These are phyloP conservation scores for Myrmecobius fasciatus DNA, from an alignment of 2,113 vertebrate species.

Conservation along the genomic window DNA sequence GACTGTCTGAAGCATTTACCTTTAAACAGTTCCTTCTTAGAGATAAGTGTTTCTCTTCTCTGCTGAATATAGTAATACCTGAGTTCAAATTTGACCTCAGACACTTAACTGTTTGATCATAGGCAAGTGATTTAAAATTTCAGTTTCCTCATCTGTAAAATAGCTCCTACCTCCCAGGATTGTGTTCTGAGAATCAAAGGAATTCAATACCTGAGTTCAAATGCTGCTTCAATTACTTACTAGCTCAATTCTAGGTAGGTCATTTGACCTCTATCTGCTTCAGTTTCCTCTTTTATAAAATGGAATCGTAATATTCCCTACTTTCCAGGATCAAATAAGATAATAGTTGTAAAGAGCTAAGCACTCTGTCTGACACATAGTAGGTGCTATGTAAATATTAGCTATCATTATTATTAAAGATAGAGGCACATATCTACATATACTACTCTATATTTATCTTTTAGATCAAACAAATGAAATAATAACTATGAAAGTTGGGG, in stretches of 20 bases:
- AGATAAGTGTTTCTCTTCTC: background rate
- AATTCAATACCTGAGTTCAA: background rate
- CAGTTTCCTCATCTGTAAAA: background rate
- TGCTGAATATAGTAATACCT: background rate
- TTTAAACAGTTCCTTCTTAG: background rate
- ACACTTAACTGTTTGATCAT: background rate
- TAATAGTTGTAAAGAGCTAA: background rate
- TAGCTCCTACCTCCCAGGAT: no score
- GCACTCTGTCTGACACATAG: background rate
- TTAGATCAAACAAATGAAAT: conserved; percentile 10
- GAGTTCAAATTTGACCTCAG: background rate
- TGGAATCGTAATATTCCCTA: background rate
- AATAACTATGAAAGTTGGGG: conserved; percentile 13
- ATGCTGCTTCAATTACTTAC: background rate
- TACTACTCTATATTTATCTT: background rate
- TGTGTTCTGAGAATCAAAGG: background rate
- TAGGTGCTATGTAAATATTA: background rate
- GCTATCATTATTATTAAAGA: background rate
- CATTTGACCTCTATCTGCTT: background rate
- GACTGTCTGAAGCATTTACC: background rate
- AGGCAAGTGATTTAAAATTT: background rate
- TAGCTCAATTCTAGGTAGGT: background rate
- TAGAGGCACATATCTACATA: background rate
- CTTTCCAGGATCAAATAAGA: background rate
- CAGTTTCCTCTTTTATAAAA: background rate